A percentile compares a stretch with the other conserved stretches of the same genome.
Evolutionary conservation across 2,888 invertebrate species (phyloP).

Genomic region (Leptinotarsa peninsularis): DNA sequence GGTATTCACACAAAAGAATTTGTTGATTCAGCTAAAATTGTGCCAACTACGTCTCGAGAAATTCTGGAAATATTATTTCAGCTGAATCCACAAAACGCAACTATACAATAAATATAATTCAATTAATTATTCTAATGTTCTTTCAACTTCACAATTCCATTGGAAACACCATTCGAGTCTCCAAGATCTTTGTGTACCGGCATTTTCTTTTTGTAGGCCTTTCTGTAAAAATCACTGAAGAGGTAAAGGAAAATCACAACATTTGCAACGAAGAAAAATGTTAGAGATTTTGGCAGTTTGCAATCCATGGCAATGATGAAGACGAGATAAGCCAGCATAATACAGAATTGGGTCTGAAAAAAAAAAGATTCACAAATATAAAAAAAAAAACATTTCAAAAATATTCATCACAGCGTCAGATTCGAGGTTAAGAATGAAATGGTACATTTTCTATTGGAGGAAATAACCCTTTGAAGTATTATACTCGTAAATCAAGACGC

Average conservation of each 20-base stretch:
- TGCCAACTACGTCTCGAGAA: neutral
- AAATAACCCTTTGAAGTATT: no score
- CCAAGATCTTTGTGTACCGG: neutral
- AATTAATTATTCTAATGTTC: constrained; percentile 26
- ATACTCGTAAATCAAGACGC: no score
- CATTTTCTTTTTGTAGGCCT: constrained; percentile 56
- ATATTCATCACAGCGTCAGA: no score
- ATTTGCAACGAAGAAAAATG: constrained; percentile 76
- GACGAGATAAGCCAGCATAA: constrained; percentile 79
- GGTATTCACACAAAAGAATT: neutral
- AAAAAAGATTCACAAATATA: constrained; percentile 32
- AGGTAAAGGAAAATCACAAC: constrained; percentile 80
- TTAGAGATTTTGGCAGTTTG: constrained; percentile 78
- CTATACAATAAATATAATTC: constrained; percentile 32
- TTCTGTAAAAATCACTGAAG: constrained; percentile 80
- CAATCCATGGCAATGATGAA: constrained; percentile 75
- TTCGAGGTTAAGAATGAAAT: no score
- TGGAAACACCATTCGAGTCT: neutral
- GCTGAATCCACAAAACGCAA: constrained; percentile 20
- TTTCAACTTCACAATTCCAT: constrained; percentile 28
- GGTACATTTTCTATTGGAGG: no score
- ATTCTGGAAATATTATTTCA: neutral
- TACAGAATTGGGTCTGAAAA: constrained; percentile 78
- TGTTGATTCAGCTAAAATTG: neutral
- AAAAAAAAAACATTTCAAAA: no score